Conservation (phyloP, 2,113 vertebrate genomes). For the Ictalurus punctatus region DNA sequence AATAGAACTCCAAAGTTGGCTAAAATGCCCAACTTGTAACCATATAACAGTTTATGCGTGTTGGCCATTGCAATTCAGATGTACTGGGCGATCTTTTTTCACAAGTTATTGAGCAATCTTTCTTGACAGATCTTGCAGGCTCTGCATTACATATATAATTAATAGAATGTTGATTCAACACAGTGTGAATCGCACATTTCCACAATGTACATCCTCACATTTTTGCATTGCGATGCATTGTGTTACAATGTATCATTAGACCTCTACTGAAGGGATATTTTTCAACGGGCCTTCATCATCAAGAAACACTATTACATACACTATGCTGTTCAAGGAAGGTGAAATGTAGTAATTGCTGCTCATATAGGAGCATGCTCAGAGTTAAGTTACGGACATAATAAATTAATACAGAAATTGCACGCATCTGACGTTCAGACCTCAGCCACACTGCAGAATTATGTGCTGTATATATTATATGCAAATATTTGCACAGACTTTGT, state of each 20-base stretch:
- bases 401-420: background rate
- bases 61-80: background rate
- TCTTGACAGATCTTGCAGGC: background rate
- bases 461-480: background rate
- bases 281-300: background rate
- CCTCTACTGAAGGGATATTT: background rate
- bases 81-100: background rate
- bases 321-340: background rate
- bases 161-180: background rate
- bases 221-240: background rate
- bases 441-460: background rate
- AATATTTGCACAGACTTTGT: background rate
- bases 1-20: background rate
- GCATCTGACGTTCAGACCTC: background rate
- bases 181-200: background rate
- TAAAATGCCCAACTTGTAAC: background rate
- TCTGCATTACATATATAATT: background rate
- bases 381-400: background rate
- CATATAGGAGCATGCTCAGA: background rate
- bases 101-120: background rate
- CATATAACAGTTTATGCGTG: background rate
- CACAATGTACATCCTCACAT: background rate
- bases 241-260: background rate
- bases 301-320: no score
- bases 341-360: background rate